Evolutionary conservation across 1,140 invertebrate genomes (phyloP).

Genomic region (Pachypsylla venusta): DNA sequence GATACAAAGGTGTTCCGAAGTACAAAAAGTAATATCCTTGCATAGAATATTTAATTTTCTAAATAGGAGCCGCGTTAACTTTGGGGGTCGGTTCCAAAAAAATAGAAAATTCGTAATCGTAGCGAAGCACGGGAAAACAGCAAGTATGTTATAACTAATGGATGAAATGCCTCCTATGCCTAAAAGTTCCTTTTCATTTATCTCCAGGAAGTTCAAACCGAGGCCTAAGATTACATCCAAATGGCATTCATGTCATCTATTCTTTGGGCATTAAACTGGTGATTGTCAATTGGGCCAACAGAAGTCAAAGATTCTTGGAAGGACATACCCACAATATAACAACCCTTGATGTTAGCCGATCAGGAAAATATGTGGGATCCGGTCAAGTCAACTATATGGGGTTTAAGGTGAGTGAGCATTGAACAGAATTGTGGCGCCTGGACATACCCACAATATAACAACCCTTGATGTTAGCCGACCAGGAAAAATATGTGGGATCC

Average conservation of each 20-base stretch:
- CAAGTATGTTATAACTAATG: no score
- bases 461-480: constrained; percentile 59
- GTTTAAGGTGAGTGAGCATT: no score
- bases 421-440: no score
- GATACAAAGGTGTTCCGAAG: no score
- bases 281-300: constrained; percentile 53
- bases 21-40: no score
- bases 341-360: constrained; percentile 57
- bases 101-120: no score
- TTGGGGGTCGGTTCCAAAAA: no score
- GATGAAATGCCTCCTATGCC: no score
- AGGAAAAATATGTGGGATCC: constrained; percentile 67
- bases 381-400: constrained; percentile 82
- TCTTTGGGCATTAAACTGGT: constrained; percentile 70
- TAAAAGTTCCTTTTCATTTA: no score
- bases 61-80: no score
- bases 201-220: constrained; percentile 44
- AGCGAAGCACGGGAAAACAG: no score
- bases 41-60: no score
- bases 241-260: constrained; percentile 60
- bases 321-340: constrained; percentile 75
- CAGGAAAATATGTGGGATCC: constrained; percentile 66
- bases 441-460: constrained; percentile 70
- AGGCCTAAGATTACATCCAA: constrained; percentile 60
- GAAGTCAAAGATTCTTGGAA: constrained; percentile 57